Evolutionary conservation across 2,797 vertebrate species (phyloP), one percentile per base, ranked within the genome.

Genomic region (Eleutherodactylus coqui): DNA sequence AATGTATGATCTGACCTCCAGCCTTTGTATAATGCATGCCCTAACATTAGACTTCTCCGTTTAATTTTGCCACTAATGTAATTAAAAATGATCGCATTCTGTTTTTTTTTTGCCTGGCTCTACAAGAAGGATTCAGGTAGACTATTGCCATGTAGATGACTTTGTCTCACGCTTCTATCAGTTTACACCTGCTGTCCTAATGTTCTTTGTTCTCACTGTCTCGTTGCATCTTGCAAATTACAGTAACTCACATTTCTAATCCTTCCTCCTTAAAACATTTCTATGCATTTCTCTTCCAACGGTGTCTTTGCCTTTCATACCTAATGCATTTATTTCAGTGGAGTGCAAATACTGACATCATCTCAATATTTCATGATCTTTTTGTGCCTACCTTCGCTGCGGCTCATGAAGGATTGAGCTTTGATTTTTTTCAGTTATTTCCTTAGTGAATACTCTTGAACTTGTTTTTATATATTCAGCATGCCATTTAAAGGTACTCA

Each of bases 161-260:
- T 62, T 53, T 14, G 67, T 55, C 34, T 69, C 16, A 36, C 34
- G 38, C 17, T 21, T 38, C 64, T 43, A 43, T 75, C n/a, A 62
- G 4, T 24, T 83, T 45, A 21, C 51, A n/a, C 82, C 73, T 67
- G 29, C 82, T 62, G 13, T 36, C 51, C 69, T 53, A 29, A 53
- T 41, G 41, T 47, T 43, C 32, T 13, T 5, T 64, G n/a, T 21
- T 64, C n/a, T 45, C 36, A 45, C 36, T 60, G 24, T 45, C 24
- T 47, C 55, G 60, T 38, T 79, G 58, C 41, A 49, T 67, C 60
- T 67, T 19, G 45, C 45, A 51, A 70, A 36, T 81, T 49, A n/a
- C n/a, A n/a, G n/a, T n/a, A 38, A 36, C 32, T 70, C 79, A 81
- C n/a, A 67, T 64, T 64, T 80, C 14, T 29, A 79, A 29, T 79